A percentile compares a stretch with the other conserved stretches of the same genome.
Conservation (phyloP, 2,797 vertebrate genomes). For the Bucorvus abyssinicus region DNA sequence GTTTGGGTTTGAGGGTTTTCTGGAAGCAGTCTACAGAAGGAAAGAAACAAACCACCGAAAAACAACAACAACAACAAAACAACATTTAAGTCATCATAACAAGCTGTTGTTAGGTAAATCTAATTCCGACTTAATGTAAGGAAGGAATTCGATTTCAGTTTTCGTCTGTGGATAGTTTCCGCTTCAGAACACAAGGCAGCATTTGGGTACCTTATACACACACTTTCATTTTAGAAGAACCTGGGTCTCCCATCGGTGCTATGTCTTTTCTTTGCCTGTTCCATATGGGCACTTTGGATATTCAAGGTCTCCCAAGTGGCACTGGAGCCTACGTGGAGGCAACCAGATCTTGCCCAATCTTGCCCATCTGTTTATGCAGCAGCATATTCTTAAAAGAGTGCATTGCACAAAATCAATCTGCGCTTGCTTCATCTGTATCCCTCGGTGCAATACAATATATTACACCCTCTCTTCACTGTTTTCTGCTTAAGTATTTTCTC, state of each 20-base stretch:
- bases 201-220: background rate
- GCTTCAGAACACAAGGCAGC: background rate
- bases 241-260: background rate
- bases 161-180: background rate
- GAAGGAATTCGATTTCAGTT: background rate
- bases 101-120: background rate
- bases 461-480: background rate
- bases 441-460: background rate
- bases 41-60: background rate
- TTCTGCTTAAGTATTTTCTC: background rate
- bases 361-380: background rate
- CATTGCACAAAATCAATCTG: background rate
- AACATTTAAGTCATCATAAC: background rate
- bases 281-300: background rate
- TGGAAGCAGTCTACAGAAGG: background rate
- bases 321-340: background rate
- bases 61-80: rapidly evolving
- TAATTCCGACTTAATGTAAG: background rate
- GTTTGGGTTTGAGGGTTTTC: background rate
- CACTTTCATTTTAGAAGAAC: background rate
- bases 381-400: background rate
- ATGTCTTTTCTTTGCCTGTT: background rate
- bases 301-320: background rate
- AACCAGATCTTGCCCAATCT: background rate
- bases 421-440: background rate